phyloP scores from a whole-genome alignment of 2,113 vertebrate species.

The Catharus fuscescens region DNA sequence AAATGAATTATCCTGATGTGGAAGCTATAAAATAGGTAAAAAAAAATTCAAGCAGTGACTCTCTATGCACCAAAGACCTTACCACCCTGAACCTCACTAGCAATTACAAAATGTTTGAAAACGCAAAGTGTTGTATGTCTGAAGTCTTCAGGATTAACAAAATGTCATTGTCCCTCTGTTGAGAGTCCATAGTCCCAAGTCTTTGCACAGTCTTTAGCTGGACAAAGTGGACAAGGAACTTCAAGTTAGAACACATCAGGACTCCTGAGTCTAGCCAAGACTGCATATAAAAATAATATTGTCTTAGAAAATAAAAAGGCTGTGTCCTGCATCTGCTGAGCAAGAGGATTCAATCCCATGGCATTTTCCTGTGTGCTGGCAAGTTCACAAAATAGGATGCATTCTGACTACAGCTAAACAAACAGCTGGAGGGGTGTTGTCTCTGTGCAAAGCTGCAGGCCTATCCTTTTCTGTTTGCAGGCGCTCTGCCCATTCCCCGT shows the following conservation, averaged over 20 bases:
- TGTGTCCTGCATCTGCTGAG: constrained; percentile 26
- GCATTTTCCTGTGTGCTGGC: not conserved
- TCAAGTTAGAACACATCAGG: not conserved
- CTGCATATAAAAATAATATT: constrained; percentile 24
- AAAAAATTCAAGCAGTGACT: not conserved
- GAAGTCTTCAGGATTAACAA: not conserved
- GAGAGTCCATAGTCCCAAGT: not conserved
- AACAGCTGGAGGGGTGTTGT: constrained; percentile 28
- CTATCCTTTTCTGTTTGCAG: not conserved
- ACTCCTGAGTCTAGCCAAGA: not conserved
- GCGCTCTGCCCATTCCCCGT: not conserved
- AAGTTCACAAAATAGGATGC: not conserved
- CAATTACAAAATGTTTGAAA: not conserved
- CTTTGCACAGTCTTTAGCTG: not conserved
- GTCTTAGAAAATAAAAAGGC: constrained; percentile 19
- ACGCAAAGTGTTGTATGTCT: not conserved
- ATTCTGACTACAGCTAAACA: not conserved
- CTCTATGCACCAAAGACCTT: not conserved
- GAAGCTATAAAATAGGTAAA: not conserved
- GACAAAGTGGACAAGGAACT: not conserved
- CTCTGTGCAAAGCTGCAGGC: not conserved
- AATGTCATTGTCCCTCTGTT: not conserved
- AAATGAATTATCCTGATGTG: not conserved
- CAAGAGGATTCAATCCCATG: not conserved
- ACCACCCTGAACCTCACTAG: not conserved